Percentiles rank a stretch among this genome's conserved stretches.
Evolutionary conservation across 2,113 vertebrate species (phyloP).

Genomic region (Polyodon spathula): DNA sequence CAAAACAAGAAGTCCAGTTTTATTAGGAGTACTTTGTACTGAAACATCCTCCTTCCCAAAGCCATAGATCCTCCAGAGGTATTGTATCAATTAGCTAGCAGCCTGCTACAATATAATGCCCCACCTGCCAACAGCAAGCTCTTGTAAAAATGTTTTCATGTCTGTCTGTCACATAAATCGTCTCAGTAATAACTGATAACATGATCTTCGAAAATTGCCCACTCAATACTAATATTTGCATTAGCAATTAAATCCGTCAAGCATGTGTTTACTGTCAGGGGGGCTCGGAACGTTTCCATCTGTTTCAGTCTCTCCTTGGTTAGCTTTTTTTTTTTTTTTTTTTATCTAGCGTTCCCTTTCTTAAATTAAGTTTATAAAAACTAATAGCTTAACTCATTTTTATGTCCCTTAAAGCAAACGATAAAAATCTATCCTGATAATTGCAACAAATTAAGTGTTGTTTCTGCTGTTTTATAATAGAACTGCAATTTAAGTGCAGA

Average conservation of each 20-base stretch:
- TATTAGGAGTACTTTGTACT: conserved; percentile 47
- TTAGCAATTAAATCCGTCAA: conserved; percentile 42
- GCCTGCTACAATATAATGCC: conserved; percentile 31
- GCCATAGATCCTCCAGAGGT: conserved; percentile 61
- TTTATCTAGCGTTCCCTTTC: too few relatives aligned
- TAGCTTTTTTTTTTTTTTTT: too few relatives aligned
- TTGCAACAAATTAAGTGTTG: too few relatives aligned
- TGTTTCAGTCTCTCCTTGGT: too few relatives aligned
- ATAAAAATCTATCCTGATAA: too few relatives aligned
- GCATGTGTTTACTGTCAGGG: conserved; percentile 37
- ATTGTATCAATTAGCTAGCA: conserved; percentile 51
- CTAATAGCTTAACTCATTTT: too few relatives aligned
- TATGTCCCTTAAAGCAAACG: too few relatives aligned
- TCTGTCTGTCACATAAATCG: conserved; percentile 29
- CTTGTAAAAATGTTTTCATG: neutral
- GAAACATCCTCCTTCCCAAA: conserved; percentile 54
- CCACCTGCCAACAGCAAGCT: conserved; percentile 27
- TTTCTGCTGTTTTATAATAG: too few relatives aligned
- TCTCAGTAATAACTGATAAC: conserved; percentile 51
- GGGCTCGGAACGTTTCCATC: too few relatives aligned
- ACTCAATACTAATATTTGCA: conserved; percentile 34
- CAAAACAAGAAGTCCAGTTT: too few relatives aligned
- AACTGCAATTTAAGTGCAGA: too few relatives aligned
- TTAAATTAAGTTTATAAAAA: too few relatives aligned
- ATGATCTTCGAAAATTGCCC: conserved; percentile 35